Conservation (phyloP, 2,888 invertebrate genomes). For the Agriopis marginaria region DNA sequence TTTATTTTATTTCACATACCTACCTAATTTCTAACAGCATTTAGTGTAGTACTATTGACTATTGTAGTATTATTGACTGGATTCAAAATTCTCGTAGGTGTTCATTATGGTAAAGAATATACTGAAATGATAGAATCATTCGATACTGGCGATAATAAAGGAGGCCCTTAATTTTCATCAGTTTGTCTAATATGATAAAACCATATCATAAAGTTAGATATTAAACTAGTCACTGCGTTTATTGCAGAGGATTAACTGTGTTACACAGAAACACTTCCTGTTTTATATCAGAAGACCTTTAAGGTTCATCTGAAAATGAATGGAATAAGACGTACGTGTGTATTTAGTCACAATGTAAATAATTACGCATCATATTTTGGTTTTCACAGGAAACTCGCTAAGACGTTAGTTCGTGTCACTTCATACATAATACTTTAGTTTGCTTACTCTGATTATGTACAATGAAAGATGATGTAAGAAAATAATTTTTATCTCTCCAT, state of each 20-base stretch:
- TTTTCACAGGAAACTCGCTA: conserved; percentile 59
- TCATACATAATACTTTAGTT: conserved; percentile 64
- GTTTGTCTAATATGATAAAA: background rate
- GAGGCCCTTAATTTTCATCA: too few species aligned
- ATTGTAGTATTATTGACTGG: background rate
- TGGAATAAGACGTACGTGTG: conserved; percentile 34
- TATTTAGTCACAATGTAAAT: conserved; percentile 64
- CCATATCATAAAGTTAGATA: conserved; percentile 2
- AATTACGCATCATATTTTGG: conserved; percentile 58
- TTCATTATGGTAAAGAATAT: background rate
- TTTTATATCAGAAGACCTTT: conserved; percentile 26
- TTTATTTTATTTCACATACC: too few species aligned
- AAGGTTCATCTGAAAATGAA: conserved; percentile 28
- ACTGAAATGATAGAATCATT: background rate
- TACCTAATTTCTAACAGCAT: background rate
- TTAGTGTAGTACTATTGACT: too few species aligned
- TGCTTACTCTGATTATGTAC: conserved; percentile 67
- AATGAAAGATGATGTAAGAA: conserved; percentile 67
- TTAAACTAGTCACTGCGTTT: conserved; percentile 16
- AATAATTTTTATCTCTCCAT: conserved; percentile 50
- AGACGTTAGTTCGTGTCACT: conserved; percentile 65
- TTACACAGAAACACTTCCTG: conserved; percentile 21
- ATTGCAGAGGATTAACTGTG: conserved; percentile 16
- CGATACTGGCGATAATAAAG: too few species aligned
- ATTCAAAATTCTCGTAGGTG: background rate